Conservation (phyloP, 2,888 invertebrate species). For the Andrena bucephala region DNA sequence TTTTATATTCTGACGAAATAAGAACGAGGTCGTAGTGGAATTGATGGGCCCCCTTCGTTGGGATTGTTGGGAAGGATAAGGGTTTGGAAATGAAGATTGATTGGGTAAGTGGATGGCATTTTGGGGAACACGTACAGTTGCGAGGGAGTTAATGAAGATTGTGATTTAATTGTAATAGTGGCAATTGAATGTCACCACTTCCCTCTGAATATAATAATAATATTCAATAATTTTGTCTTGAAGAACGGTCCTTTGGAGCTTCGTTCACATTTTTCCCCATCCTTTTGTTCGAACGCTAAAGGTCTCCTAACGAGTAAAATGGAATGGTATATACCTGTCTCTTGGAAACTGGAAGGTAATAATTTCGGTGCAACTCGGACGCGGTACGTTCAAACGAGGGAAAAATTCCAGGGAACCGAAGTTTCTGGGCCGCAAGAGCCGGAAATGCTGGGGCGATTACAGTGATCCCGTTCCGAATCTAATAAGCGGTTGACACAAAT, state of each 20-base stretch:
- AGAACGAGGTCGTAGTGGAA: not conserved
- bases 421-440: constrained; percentile 38
- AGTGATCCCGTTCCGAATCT: constrained; percentile 62
- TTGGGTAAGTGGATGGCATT: too few relatives aligned
- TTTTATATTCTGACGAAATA: too few relatives aligned
- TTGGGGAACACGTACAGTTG: too few relatives aligned
- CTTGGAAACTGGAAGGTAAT: constrained; percentile 57
- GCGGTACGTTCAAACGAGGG: constrained; percentile 26
- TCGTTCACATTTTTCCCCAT: not conserved
- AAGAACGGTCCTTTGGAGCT: too few relatives aligned
- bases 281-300: not conserved
- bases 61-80: not conserved
- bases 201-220: too few relatives aligned
- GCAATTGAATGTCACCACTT: too few relatives aligned
- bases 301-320: not conserved
- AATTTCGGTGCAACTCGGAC: constrained; percentile 33
- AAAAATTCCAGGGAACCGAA: constrained; percentile 44
- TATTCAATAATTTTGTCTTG: too few relatives aligned
- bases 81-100: not conserved
- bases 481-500: constrained; percentile 69
- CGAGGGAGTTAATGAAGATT: too few relatives aligned
- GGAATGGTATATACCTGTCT: constrained; percentile 53
- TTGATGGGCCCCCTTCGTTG: not conserved
- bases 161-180: too few relatives aligned
- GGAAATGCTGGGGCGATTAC: constrained; percentile 62